Conservation (phyloP, 2,113 vertebrate genomes). For the Oryctolagus cuniculus region mOryCun1.1 NC_091449.1:7858501-7859000, state of each 20-base stretch:
- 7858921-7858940: neutral
- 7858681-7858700: neutral
- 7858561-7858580: slow-evolving; percentile 14
- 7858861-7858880: slow-evolving; percentile 78
- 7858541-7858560: neutral
- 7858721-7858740: slow-evolving; percentile 7
- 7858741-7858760: slow-evolving; percentile 41
- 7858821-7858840: slow-evolving; percentile 60
- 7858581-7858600: neutral
- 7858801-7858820: slow-evolving; percentile 62
- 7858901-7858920: neutral
- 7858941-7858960: neutral
- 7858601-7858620: neutral
- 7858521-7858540: slow-evolving; percentile 10
- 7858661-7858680: neutral
- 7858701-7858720: neutral
- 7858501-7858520: neutral
- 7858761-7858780: slow-evolving; percentile 59
- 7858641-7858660: neutral
- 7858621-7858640: neutral
- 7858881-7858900: neutral
- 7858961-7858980: neutral
- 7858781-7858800: slow-evolving; percentile 61
- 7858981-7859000: neutral
- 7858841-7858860: slow-evolving; percentile 61